A percentile compares a stretch with the other conserved stretches of the same genome.
phyloP scores from a whole-genome alignment of 2,888 invertebrate genomes.

The Drepanosiphum platanoidis region DNA sequence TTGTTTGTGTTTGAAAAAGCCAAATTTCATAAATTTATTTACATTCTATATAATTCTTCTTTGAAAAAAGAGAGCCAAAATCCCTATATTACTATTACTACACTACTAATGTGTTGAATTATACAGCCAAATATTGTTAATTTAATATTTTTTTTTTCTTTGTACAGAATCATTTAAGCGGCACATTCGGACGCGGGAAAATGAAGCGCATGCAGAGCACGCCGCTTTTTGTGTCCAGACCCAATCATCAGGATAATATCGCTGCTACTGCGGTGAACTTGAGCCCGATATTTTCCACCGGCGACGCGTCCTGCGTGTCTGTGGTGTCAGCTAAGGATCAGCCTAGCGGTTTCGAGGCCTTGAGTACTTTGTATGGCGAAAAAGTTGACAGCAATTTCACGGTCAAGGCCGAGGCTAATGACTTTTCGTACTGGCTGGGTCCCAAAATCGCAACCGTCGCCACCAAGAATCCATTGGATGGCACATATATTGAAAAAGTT shows the following conservation, averaged over 20 bases:
- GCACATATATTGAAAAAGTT: slow-evolving; percentile 32
- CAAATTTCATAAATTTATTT: too few relatives aligned
- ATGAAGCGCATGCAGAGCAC: slow-evolving; percentile 63
- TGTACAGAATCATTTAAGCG: slow-evolving; percentile 62
- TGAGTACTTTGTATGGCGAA: slow-evolving; percentile 37
- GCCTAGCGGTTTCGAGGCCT: slow-evolving; percentile 17
- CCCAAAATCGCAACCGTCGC: slow-evolving; percentile 14
- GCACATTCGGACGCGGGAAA: slow-evolving; percentile 46
- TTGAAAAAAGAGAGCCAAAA: too few relatives aligned
- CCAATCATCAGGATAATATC: not conserved
- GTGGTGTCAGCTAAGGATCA: too few relatives aligned
- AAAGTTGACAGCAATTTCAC: slow-evolving; percentile 20
- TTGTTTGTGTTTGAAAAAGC: too few relatives aligned
- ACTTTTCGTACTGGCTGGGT: slow-evolving; percentile 67
- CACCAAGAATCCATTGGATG: slow-evolving; percentile 15
- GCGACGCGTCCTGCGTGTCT: not conserved
- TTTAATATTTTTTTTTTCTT: slow-evolving; percentile 28
- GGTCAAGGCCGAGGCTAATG: slow-evolving; percentile 67
- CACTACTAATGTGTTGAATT: too few relatives aligned
- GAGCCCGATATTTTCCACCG: slow-evolving; percentile 55
- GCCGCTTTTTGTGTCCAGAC: slow-evolving; percentile 37
- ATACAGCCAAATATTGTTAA: too few relatives aligned
- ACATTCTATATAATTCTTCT: too few relatives aligned
- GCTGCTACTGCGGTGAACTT: slow-evolving; percentile 40
- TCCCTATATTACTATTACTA: not conserved